Evolutionary conservation across 2,888 invertebrate genomes (phyloP).

Genomic region (Cyclophora punctaria): DNA sequence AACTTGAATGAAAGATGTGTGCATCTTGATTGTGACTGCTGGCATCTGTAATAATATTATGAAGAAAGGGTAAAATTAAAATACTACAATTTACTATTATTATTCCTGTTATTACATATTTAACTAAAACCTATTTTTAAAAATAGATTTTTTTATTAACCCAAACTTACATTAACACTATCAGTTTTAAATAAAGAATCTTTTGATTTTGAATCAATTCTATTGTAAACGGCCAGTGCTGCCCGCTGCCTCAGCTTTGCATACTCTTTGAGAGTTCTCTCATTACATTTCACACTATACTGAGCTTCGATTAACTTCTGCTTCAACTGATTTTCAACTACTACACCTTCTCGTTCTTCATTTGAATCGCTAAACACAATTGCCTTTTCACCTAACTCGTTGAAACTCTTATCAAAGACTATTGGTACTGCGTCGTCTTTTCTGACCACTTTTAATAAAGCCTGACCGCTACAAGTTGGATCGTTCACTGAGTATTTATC

Average conservation of each 20-base stretch:
- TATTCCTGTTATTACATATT: too few relatives aligned
- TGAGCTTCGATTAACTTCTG: conserved; percentile 49
- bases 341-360: conserved; percentile 16
- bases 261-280: conserved; percentile 36
- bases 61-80: too few relatives aligned
- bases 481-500: conserved; percentile 41
- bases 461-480: conserved; percentile 34
- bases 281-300: conserved; percentile 41
- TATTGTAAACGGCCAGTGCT: conserved; percentile 36
- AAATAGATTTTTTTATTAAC: too few relatives aligned
- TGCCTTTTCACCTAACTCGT: conserved; percentile 25
- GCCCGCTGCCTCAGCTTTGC: conserved; percentile 39
- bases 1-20: conserved; percentile 38
- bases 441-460: conserved; percentile 35
- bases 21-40: conserved; percentile 30
- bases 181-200: conserved; percentile 30
- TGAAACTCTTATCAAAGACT: conserved; percentile 51
- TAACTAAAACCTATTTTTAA: too few relatives aligned
- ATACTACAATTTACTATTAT: too few relatives aligned
- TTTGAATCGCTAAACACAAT: conserved; percentile 2
- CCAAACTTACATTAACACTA: conserved; percentile 28
- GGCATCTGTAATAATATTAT: conserved; percentile 26
- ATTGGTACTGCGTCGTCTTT: conserved; percentile 51
- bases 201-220: conserved; percentile 30
- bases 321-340: conserved; percentile 25